Base-by-base conservation (phyloP, 2,113 vertebrate genomes). In the Prochilodus magdalenae region DNA sequence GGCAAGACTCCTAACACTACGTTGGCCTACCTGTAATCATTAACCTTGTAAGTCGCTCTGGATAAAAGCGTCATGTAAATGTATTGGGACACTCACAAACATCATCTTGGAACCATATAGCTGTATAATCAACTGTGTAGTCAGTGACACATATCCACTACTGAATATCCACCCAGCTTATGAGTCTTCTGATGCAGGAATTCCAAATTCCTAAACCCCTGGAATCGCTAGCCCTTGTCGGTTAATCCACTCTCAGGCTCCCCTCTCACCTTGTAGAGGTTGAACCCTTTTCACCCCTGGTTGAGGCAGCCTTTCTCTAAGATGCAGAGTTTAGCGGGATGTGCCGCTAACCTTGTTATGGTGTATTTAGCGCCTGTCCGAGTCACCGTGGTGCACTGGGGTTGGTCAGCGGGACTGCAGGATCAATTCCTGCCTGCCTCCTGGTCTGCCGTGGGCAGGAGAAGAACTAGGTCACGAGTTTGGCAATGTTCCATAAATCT, bases 401-500 rank as follows among this genome's bases (percentile, higher is more conserved):
- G n/a, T 47, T 77, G 67, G 44, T 59, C 55, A 80, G 27, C 26
- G 40, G 15, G 47, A 36, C 27, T 49, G 26, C 47, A 49, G 18
- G 44, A 78, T 75, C 78, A 5, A 63, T 81, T 75, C 36, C n/a
- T 36, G 44, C 26, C 57, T 73, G 67, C 44, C 15, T 75, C 59
- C 26, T 65, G 51, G 29, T 75, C 0, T 60, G 65, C 73, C 24
- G 8, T 36, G 60, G 66, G 47, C 59, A 75, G 26, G 15, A 27
- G 24, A 60, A 55, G 69, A 85, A 80, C 75, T 85, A 33, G 84
- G 84, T 79, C 84, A 82, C 30, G 44, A 62, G 60, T 55, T 75
- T 75, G 55, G 70, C 51, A 77, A 22, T 26, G 62, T 55, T 74
- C 60, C 67, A 81, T 66, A 47, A 73, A 65, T 55, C 79, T 62